Evolutionary conservation across 2,888 invertebrate genomes (phyloP).

Genomic region (Heteromyza rotundicornis): DNA sequence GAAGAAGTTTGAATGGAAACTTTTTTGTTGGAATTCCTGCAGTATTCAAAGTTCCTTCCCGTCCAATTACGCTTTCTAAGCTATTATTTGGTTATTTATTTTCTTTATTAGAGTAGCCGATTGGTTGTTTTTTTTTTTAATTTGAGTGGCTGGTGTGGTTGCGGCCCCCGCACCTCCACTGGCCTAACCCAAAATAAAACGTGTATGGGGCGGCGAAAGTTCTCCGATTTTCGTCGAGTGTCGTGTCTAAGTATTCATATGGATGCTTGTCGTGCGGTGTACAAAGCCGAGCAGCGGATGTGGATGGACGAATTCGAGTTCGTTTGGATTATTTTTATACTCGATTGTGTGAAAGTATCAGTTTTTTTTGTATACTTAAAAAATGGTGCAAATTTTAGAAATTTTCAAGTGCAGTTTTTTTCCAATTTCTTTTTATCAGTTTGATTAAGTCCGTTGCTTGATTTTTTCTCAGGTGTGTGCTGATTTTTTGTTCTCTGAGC

Average conservation of each 20-base stretch:
- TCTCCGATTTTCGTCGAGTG: neutral
- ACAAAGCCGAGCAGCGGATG: neutral
- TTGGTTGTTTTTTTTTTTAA: conserved; percentile 7
- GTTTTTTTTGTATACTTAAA: neutral
- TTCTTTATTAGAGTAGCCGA: too few species aligned
- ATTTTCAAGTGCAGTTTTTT: neutral
- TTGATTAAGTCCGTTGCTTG: too few species aligned
- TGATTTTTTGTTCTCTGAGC: neutral
- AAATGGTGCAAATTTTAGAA: neutral
- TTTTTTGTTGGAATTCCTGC: conserved; percentile 9
- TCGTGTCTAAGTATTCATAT: too few species aligned
- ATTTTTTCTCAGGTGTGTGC: neutral
- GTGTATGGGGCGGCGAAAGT: neutral
- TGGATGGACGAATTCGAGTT: neutral
- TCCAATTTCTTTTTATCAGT: too few species aligned
- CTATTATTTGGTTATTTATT: neutral
- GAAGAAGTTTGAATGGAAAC: conserved; percentile 10
- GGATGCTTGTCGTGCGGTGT: too few species aligned
- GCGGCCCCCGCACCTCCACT: conserved; percentile 61
- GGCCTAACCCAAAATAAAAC: conserved; percentile 59
- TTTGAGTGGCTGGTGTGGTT: conserved; percentile 20
- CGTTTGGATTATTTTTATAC: too few species aligned
- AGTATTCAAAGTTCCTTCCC: too few species aligned
- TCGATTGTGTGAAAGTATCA: too few species aligned
- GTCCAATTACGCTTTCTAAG: neutral